A percentile compares a stretch with the other conserved stretches of the same genome.
phyloP scores from a whole-genome alignment of 2,113 vertebrate species.

The Pterocles burchelli region DNA sequence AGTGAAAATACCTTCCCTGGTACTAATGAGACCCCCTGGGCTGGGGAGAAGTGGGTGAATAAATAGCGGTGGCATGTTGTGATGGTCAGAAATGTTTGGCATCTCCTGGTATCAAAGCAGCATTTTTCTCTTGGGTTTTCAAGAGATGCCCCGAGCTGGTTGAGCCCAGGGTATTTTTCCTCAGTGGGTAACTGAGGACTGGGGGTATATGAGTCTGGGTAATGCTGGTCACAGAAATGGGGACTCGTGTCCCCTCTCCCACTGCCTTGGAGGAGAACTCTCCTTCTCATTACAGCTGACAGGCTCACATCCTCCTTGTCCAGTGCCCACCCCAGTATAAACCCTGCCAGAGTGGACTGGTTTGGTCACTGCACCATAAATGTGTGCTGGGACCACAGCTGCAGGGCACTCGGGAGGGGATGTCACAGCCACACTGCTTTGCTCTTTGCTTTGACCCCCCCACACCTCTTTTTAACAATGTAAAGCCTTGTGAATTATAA shows the following conservation, averaged over 20 bases:
- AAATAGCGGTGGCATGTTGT: not conserved
- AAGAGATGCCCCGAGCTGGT: not conserved
- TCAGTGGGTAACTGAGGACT: not conserved
- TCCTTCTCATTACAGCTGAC: not conserved
- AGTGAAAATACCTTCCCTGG: not conserved
- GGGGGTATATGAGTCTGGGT: not conserved
- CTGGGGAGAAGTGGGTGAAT: not conserved
- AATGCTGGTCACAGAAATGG: not conserved
- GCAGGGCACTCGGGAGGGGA: not conserved
- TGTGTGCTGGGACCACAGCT: not conserved
- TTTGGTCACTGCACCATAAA: not conserved
- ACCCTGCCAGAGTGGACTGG: not conserved
- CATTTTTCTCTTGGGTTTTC: not conserved
- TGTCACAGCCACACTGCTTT: not conserved
- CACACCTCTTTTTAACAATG: slow-evolving; percentile 17
- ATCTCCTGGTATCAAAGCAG: not conserved
- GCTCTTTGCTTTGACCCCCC: not conserved
- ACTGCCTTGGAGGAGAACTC: not conserved
- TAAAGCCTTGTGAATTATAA: slow-evolving; percentile 41
- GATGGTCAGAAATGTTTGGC: not conserved
- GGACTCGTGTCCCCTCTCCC: not conserved
- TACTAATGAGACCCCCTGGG: not conserved
- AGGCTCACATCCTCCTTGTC: not conserved
- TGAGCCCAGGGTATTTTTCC: not conserved
- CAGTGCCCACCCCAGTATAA: not conserved